Percentiles rank a stretch among this genome's conserved stretches.
Evolutionary conservation across 2,888 invertebrate genomes (phyloP).

Genomic region (Poecilobothrus nobilitatus): DNA sequence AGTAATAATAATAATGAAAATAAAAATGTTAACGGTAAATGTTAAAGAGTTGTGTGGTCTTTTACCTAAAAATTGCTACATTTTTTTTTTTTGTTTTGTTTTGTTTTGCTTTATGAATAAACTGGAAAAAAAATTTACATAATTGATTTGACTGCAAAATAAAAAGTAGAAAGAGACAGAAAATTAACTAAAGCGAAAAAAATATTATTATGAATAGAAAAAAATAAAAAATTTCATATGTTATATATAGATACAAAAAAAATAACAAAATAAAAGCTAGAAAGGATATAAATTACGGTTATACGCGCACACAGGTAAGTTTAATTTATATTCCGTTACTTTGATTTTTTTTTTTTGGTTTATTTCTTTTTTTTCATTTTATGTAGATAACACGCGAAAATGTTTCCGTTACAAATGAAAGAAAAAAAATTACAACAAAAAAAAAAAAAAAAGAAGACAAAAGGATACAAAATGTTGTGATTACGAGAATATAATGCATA

Average conservation of each 20-base stretch:
- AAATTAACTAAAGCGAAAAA: neutral
- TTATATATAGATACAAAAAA: neutral
- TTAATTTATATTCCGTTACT: too few relatives aligned
- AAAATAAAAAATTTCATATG: neutral
- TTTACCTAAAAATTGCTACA: neutral
- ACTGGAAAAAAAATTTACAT: neutral
- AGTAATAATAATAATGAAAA: too few relatives aligned
- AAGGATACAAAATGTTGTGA: neutral
- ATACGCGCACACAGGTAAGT: neutral
- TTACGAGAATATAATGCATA: neutral
- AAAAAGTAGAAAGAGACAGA: neutral
- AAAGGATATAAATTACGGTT: neutral
- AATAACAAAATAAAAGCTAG: too few relatives aligned
- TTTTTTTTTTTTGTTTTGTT: neutral
- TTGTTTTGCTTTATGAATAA: neutral
- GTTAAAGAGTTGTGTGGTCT: neutral
- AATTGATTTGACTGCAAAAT: neutral
- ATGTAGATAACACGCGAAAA: too few relatives aligned
- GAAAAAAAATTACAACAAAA: too few relatives aligned
- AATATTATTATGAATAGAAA: neutral
- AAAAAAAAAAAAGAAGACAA: too few relatives aligned
- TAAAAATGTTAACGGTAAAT: too few relatives aligned
- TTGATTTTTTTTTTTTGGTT: too few relatives aligned
- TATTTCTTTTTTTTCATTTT: neutral
- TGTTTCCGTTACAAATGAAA: neutral